These are phyloP conservation scores for Xestia ashworthii DNA, from an alignment of 2,888 invertebrate genomes.

Conservation along the genomic window DNA sequence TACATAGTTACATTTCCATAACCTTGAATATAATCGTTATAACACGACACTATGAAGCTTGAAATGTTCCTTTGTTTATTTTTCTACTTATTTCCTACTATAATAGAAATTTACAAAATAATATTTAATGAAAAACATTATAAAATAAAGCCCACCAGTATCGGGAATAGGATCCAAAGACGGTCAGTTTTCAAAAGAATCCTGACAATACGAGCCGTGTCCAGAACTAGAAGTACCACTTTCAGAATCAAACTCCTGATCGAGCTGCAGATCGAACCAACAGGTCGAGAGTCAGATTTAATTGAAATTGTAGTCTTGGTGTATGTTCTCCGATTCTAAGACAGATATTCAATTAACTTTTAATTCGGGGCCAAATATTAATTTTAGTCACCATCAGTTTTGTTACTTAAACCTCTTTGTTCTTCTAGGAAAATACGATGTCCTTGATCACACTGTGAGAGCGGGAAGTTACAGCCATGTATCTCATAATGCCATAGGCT, in stretches of 20 bases:
- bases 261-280: no score
- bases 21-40: constrained; percentile 5
- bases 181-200: neutral
- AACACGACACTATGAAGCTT: neutral
- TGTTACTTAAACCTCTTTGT: constrained; percentile 3
- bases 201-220: neutral
- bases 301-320: neutral
- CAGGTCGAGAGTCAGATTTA: neutral
- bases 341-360: neutral
- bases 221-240: neutral
- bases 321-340: neutral
- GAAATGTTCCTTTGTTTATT: neutral
- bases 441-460: constrained; percentile 58
- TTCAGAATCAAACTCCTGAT: neutral
- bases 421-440: constrained; percentile 7
- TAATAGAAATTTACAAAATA: neutral
- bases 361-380: neutral
- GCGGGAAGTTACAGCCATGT: constrained; percentile 35
- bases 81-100: neutral
- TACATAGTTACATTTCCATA: neutral
- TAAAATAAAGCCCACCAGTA: neutral
- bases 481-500: constrained; percentile 36
- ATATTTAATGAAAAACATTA: neutral
- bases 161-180: neutral
- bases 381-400: neutral